phyloP scores from a whole-genome alignment of 2,888 invertebrate genomes.

The Hypselothyrea guttata region DNA sequence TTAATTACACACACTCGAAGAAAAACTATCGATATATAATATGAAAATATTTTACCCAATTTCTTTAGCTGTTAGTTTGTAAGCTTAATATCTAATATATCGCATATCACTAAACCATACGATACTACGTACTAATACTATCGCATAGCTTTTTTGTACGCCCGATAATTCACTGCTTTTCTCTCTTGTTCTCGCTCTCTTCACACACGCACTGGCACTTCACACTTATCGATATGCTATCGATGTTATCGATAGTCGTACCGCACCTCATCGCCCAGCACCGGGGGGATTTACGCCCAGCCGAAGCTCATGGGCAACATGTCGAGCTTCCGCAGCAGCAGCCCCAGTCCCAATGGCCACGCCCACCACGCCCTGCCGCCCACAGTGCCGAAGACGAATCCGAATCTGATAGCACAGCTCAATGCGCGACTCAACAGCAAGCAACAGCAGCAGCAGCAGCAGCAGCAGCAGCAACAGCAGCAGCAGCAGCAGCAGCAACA shows the following conservation, averaged over 20 bases:
- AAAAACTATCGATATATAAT: conserved; percentile 1
- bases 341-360: conserved; percentile 80
- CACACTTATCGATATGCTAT: conserved; percentile 11
- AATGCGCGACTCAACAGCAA: conserved; percentile 81
- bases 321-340: conserved; percentile 82
- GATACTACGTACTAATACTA: background rate
- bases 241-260: conserved; percentile 81
- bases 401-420: conserved; percentile 82
- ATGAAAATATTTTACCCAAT: too few relatives aligned
- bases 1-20: too few relatives aligned
- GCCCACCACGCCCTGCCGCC: conserved; percentile 70
- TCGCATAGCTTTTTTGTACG: background rate
- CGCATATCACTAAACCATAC: background rate
- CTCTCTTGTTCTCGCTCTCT: conserved; percentile 39
- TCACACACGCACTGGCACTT: conserved; percentile 16
- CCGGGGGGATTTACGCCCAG: conserved; percentile 81
- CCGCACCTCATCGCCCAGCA: conserved; percentile 80
- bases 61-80: too few relatives aligned
- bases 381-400: conserved; percentile 81
- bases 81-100: too few relatives aligned
- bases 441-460: conserved; percentile 72
- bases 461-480: conserved; percentile 54
- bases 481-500: conserved; percentile 64
- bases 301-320: conserved; percentile 82
- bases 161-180: conserved; percentile 54